Percentiles rank a stretch among this genome's conserved stretches.
Evolutionary conservation across 2,113 vertebrate species (phyloP).

Genomic region (Tragelaphus imberbis): DNA sequence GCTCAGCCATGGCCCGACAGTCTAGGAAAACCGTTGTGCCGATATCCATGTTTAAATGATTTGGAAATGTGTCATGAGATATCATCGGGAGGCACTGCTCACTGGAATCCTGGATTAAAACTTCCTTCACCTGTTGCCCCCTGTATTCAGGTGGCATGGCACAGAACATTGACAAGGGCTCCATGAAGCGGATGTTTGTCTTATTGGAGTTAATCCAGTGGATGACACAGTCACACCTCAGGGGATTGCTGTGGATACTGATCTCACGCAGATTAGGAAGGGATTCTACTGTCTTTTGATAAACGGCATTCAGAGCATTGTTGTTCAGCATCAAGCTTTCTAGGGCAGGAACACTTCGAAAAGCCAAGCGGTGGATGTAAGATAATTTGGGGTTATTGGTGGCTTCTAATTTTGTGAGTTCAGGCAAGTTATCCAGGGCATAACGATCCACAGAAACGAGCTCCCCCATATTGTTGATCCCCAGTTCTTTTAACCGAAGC

Average conservation of each 20-base stretch:
- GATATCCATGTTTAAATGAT: constrained; percentile 88
- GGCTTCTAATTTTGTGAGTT: constrained; percentile 96
- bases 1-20: constrained; percentile 96
- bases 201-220: constrained; percentile 96
- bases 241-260: constrained; percentile 95
- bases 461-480: constrained; percentile 98
- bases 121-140: constrained; percentile 91
- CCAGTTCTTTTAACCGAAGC: constrained; percentile 94
- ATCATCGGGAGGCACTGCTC: constrained; percentile 97
- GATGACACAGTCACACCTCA: constrained; percentile 95
- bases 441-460: constrained; percentile 92
- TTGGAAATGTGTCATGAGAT: constrained; percentile 91
- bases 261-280: constrained; percentile 96
- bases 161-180: constrained; percentile 95
- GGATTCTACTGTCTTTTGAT: constrained; percentile 91
- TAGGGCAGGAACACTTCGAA: constrained; percentile 93
- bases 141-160: constrained; percentile 90
- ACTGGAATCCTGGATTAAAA: constrained; percentile 84
- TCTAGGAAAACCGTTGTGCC: constrained; percentile 90
- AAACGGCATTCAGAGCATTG: constrained; percentile 93
- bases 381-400: constrained; percentile 98
- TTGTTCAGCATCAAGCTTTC: constrained; percentile 99
- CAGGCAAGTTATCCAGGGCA: constrained; percentile 94
- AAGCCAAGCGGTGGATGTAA: constrained; percentile 91
- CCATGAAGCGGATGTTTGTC: constrained; percentile 96